Evolutionary conservation across 2,797 vertebrate genomes (phyloP), one percentile per base, ranked within the genome.

Genomic region (Tokudaia muenninki): DNA sequence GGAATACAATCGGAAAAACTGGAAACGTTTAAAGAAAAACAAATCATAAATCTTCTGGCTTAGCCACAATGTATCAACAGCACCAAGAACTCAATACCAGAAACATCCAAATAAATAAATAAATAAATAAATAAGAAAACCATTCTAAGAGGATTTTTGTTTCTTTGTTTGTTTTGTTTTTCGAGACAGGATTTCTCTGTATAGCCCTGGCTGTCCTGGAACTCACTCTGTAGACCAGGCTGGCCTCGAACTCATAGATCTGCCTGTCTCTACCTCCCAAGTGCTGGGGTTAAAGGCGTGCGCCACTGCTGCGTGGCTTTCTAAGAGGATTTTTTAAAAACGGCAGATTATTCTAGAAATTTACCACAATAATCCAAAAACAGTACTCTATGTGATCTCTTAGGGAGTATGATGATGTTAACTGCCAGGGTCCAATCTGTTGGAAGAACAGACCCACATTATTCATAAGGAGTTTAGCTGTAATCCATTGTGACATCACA

Each of bases 281-380:
- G 41, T 41, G 41, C 41, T 41, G 41, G 41, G 41, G 3, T 41
- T 41, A 41, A 41, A 41, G 41, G 41, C 3, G 41, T 84, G 41
- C 41, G 41, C 41, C 41, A 41, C 41, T 3, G 41, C 41, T 41
- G 41, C 41, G 41, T 41, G 41, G 41, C 41, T 41, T 41, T 41
- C 55, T 82, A 41, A 93, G 94, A 86, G 22, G 11, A 55, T 81
- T 65, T 90, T 59, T 88, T 88, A 55, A 6, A 41, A 87, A 75
- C 59, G 55, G 14, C 34, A 86, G 7, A 72, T 52, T 80, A 67
- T 83, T 78, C 93, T 61, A 74, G 29, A 87, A 44, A 90, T 55
- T 91, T 92, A 55, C 26, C 77, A 24, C 61, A 90, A 79, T 24
- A 72, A 84, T 22, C 41, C 29, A 84, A 82, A 61, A 91, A 61